Evolutionary conservation across 2,113 vertebrate species (phyloP), one percentile per base, ranked within the genome.

Genomic region (Nestor notabilis): DNA sequence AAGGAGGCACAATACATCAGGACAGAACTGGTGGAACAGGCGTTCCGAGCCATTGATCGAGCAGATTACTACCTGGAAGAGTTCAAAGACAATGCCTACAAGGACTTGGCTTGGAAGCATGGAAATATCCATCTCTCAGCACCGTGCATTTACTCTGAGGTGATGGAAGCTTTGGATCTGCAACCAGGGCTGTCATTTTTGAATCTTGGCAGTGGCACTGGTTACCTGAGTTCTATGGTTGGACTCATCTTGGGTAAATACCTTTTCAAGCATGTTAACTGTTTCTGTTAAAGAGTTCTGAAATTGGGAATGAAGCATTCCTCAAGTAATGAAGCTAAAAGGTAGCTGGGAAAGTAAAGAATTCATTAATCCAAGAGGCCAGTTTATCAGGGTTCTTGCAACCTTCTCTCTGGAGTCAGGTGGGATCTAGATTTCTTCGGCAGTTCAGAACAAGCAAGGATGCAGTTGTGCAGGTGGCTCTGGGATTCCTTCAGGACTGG

Each of bases 21-120:
- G 64, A 99, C 99, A 0, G 99, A 99, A 55, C 97, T 99, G 96
- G 99, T 99, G 44, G 99, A 99, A 60, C 99, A 98, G 86, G 99
- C 99, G 2, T 99, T 99, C 89, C 97, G 99, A 61, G 99, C 99
- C 63, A 98, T 99, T 1, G 99, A 99, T 93, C 98, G 99, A 4
- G 99, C 99, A 2, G 99, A 99, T 97, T 99, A 99, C 82, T 99
- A 99, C 94, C 98, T 99, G 75, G 99, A 99, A n/a, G 99, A 99
- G 76, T 99, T 99, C 96, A 98, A 99, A 89, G 99, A 99, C 91
- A 99, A 99, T n/a, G 99, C 99, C 5, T 99, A 99, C 83, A 99
- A 99, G 97, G 99, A 99, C 90, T 95, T 99, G 97, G 99, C 99
- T 0, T 99, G 99, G 99, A 99, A 99, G 31, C 99, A 99, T 56